Conservation (phyloP, 2,888 invertebrate genomes). For the Perithous albicinctus region DNA sequence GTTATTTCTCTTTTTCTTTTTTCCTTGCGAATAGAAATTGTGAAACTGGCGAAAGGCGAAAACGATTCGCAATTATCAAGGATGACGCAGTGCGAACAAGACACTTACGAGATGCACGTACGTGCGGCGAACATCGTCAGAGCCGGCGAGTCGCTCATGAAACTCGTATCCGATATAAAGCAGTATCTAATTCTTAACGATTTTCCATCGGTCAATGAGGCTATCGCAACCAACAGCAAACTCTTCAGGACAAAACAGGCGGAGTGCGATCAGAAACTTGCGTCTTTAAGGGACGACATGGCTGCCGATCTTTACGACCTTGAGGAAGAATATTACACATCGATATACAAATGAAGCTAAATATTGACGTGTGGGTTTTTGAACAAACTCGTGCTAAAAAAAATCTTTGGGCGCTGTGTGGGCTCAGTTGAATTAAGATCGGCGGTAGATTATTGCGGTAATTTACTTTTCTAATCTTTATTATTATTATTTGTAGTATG, state of each 20-base stretch:
- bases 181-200: constrained; percentile 99
- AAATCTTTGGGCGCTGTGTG: constrained; percentile 43
- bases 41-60: constrained; percentile 95
- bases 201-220: constrained; percentile 98
- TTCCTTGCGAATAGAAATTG: constrained; percentile 94
- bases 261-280: constrained; percentile 96
- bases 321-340: constrained; percentile 97
- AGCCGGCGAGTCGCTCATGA: constrained; percentile 98
- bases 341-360: constrained; percentile 89
- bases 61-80: constrained; percentile 95
- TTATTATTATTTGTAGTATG: too few relatives aligned
- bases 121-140: constrained; percentile 98
- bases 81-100: constrained; percentile 97
- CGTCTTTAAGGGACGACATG: constrained; percentile 97
- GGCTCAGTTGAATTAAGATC: background rate
- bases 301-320: constrained; percentile 96
- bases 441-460: background rate
- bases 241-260: constrained; percentile 95
- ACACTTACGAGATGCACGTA: constrained; percentile 98
- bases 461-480: background rate
- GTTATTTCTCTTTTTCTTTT: constrained; percentile 55
- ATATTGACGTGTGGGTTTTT: background rate
- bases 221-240: constrained; percentile 97
- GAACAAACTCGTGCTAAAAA: too few relatives aligned
- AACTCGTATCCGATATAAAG: constrained; percentile 98